Percentiles rank a stretch among this genome's conserved stretches.
phyloP scores from a whole-genome alignment of 2,797 vertebrate species.

The Hippoglossus hippoglossus region DNA sequence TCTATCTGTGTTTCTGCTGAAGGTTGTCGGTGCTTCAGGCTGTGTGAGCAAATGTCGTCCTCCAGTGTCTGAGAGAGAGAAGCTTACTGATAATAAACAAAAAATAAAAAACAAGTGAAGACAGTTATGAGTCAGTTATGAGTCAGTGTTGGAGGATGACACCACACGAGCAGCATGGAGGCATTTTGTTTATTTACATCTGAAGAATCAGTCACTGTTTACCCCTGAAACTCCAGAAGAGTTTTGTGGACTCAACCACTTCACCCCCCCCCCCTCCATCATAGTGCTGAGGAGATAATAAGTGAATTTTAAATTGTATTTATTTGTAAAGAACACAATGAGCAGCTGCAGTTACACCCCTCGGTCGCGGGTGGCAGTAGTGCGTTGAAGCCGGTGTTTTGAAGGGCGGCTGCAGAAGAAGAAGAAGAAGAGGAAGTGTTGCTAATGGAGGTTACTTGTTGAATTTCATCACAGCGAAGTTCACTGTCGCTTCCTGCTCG shows the following conservation, averaged over 20 bases:
- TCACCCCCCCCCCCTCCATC: too few relatives aligned
- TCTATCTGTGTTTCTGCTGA: too few relatives aligned
- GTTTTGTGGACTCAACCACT: too few relatives aligned
- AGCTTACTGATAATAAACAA: too few relatives aligned
- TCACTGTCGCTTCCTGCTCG: not conserved
- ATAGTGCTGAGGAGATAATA: too few relatives aligned
- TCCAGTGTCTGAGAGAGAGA: constrained; percentile 39
- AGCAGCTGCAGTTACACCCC: not conserved
- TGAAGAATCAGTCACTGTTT: too few relatives aligned
- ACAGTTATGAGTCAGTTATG: too few relatives aligned
- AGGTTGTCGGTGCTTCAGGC: not conserved
- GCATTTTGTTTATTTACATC: too few relatives aligned
- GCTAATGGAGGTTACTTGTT: constrained; percentile 44
- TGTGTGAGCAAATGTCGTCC: constrained; percentile 52
- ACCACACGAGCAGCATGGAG: too few relatives aligned
- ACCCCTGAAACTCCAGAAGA: too few relatives aligned
- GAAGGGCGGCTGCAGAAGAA: constrained; percentile 6
- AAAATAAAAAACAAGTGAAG: too few relatives aligned
- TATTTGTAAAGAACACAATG: not conserved
- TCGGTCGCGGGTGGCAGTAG: not conserved
- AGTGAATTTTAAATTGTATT: not conserved
- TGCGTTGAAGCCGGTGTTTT: not conserved
- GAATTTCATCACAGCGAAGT: constrained; percentile 67
- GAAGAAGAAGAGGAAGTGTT: constrained; percentile 17
- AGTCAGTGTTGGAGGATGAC: too few relatives aligned